A percentile compares a stretch with the other conserved stretches of the same genome.
phyloP scores from a whole-genome alignment of 2,888 invertebrate genomes.

The Platypus cylindrus region DNA sequence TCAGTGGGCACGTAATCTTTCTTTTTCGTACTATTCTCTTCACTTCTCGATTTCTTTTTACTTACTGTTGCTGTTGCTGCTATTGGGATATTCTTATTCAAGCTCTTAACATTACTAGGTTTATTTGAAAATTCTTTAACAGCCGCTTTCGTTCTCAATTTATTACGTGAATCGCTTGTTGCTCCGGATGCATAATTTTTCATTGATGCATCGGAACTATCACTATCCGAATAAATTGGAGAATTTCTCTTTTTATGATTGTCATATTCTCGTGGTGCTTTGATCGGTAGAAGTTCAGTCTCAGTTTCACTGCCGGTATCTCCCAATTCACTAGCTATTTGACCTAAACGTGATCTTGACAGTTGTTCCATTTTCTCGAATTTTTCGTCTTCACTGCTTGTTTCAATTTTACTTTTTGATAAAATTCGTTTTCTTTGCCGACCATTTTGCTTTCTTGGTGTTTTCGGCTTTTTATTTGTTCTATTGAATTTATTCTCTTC shows the following conservation, averaged over 20 bases:
- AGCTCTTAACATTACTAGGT: constrained; percentile 27
- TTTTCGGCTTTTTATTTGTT: constrained; percentile 13
- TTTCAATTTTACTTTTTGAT: constrained; percentile 36
- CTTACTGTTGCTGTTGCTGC: constrained; percentile 22
- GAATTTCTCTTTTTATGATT: constrained; percentile 41
- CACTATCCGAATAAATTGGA: constrained; percentile 76
- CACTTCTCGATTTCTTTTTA: constrained; percentile 20
- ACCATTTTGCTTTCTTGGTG: constrained; percentile 19
- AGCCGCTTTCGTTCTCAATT: constrained; percentile 68
- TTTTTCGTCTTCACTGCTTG: constrained; percentile 51
- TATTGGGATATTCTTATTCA: constrained; percentile 20
- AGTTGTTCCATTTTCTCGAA: constrained; percentile 29
- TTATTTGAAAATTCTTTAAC: constrained; percentile 65
- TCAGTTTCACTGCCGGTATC: constrained; percentile 67
- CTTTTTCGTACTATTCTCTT: constrained; percentile 24
- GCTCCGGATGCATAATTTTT: constrained; percentile 48
- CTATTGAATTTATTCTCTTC: constrained; percentile 40
- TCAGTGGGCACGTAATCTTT: constrained; percentile 55
- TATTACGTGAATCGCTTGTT: constrained; percentile 53
- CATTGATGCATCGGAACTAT: constrained; percentile 46
- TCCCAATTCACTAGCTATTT: constrained; percentile 63
- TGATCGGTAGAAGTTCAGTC: constrained; percentile 44
- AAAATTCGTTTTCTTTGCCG: constrained; percentile 28
- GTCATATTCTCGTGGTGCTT: constrained; percentile 29
- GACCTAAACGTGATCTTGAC: constrained; percentile 47